These are phyloP conservation scores for Lasioglossum lativentre DNA, from an alignment of 2,888 invertebrate species.

Conservation along the genomic window DNA sequence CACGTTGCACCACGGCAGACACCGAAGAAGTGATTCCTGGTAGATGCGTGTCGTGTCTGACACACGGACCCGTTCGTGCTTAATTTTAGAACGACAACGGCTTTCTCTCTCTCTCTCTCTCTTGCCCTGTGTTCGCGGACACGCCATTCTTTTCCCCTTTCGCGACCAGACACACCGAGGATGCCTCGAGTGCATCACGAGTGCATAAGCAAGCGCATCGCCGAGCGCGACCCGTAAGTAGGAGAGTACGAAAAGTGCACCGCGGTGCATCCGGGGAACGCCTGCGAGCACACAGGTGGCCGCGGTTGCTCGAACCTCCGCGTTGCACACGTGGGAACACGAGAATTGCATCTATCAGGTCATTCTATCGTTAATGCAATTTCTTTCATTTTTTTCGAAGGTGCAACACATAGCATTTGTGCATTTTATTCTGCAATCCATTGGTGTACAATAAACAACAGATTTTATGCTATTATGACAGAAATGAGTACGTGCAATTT, in stretches of 20 bases:
- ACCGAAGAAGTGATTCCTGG: constrained; percentile 59
- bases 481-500: too few relatives aligned
- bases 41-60: constrained; percentile 57
- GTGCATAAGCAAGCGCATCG: constrained; percentile 62
- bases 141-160: constrained; percentile 8
- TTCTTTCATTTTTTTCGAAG: background rate
- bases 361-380: background rate
- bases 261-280: background rate
- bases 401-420: too few relatives aligned
- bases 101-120: constrained; percentile 25
- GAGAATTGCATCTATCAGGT: background rate
- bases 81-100: constrained; percentile 64
- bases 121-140: background rate
- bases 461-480: too few relatives aligned
- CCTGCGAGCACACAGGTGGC: constrained; percentile 4
- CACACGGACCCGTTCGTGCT: constrained; percentile 48
- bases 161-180: background rate
- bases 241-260: constrained; percentile 53
- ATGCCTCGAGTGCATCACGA: constrained; percentile 48
- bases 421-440: too few relatives aligned
- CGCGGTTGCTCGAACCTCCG: background rate
- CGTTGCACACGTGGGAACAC: background rate
- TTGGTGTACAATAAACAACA: too few relatives aligned
- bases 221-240: constrained; percentile 60
- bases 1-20: background rate